Evolutionary conservation across 2,113 vertebrate genomes (phyloP).

Genomic region (Xiphorhynchus elegans): DNA sequence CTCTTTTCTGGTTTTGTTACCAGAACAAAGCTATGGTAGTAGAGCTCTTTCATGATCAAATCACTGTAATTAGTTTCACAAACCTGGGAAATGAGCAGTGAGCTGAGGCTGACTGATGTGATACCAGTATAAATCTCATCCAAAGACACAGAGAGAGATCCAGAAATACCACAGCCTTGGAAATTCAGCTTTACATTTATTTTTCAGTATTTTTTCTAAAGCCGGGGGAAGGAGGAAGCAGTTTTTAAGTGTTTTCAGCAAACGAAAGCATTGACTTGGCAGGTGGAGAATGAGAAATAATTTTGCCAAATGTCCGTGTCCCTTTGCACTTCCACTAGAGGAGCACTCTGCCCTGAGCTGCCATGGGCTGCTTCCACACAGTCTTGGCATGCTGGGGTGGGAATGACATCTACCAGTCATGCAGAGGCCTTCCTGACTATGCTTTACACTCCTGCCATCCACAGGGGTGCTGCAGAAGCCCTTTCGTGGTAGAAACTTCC

Average conservation of each 20-base stretch:
- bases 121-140: conserved; percentile 2
- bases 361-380: fast-evolving
- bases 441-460: neutral
- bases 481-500: neutral
- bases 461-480: neutral
- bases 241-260: neutral
- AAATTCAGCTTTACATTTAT: neutral
- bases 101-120: neutral
- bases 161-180: neutral
- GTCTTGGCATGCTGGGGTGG: fast-evolving
- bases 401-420: neutral
- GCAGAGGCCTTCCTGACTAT: neutral
- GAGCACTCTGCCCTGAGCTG: neutral
- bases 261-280: neutral
- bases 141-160: neutral
- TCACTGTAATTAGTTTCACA: conserved; percentile 14
- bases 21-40: neutral
- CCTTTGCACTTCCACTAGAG: neutral
- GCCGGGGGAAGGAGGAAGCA: fast-evolving
- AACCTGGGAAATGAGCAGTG: neutral
- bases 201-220: neutral
- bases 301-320: neutral
- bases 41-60: neutral
- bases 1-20: neutral
- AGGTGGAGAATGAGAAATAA: neutral